phyloP scores from a whole-genome alignment of 1,140 invertebrate genomes.

The Pseudoatta argentina region DNA sequence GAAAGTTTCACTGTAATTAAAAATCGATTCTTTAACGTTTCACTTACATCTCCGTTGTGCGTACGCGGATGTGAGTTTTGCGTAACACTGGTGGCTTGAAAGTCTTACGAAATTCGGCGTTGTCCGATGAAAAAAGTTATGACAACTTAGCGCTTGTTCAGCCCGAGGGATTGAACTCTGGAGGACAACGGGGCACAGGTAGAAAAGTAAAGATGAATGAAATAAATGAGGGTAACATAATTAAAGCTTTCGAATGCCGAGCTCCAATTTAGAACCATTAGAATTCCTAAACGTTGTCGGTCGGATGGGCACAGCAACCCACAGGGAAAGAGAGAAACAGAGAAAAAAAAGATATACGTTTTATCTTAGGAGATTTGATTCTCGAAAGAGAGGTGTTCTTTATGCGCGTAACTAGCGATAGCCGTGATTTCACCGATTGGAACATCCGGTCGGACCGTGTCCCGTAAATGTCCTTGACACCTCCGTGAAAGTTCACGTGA shows the following conservation, averaged over 20 bases:
- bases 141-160: constrained; percentile 37
- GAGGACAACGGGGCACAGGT: constrained; percentile 29
- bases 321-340: neutral
- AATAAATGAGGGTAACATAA: constrained; percentile 79
- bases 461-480: constrained; percentile 72
- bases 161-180: constrained; percentile 37
- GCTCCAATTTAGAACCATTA: constrained; percentile 76
- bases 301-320: constrained; percentile 29
- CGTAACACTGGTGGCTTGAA: constrained; percentile 30
- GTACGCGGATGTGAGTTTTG: neutral
- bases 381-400: constrained; percentile 38
- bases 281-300: constrained; percentile 76
- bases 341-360: constrained; percentile 1
- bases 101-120: constrained; percentile 38
- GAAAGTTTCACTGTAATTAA: neutral
- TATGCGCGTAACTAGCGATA: constrained; percentile 49
- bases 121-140: constrained; percentile 28
- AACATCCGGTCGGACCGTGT: constrained; percentile 67
- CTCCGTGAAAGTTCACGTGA: constrained; percentile 62
- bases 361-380: constrained; percentile 73
- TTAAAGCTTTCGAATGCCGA: constrained; percentile 75
- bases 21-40: neutral
- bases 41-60: neutral
- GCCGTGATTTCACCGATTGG: constrained; percentile 42
- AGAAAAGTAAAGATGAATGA: constrained; percentile 70